These are phyloP conservation scores for Drosophila ustulata DNA, from an alignment of 2,888 invertebrate species.

Conservation along the genomic window DNA sequence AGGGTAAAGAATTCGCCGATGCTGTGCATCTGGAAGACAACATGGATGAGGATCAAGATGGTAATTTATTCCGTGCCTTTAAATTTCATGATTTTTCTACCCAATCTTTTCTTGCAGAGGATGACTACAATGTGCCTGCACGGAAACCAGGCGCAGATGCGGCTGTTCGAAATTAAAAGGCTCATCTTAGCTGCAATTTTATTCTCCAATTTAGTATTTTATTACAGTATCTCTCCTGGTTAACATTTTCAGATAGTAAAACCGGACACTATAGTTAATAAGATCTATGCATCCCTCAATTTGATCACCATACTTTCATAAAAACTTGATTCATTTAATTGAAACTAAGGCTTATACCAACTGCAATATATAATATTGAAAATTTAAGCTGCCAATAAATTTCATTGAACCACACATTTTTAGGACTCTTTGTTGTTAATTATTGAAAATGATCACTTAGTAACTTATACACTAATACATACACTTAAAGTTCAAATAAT, in stretches of 20 bases:
- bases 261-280: constrained; percentile 43
- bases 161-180: constrained; percentile 85
- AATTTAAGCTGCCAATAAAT: too few species aligned
- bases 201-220: constrained; percentile 35
- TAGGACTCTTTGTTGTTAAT: not conserved
- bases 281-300: constrained; percentile 12
- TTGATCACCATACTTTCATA: not conserved
- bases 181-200: constrained; percentile 23
- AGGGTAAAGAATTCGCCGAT: constrained; percentile 84
- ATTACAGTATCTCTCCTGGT: constrained; percentile 32
- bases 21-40: constrained; percentile 84
- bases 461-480: not conserved
- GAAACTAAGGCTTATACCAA: constrained; percentile 22
- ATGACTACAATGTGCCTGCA: constrained; percentile 86
- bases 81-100: not conserved
- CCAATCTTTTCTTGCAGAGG: constrained; percentile 82
- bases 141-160: constrained; percentile 85
- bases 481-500: not conserved
- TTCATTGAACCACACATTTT: not conserved
- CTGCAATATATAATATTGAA: constrained; percentile 24
- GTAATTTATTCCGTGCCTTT: constrained; percentile 65
- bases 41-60: constrained; percentile 85
- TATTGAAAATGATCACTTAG: not conserved
- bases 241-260: constrained; percentile 11
- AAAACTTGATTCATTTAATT: constrained; percentile 1